phyloP scores from a whole-genome alignment of 2,113 vertebrate genomes.

The Rhineura floridana region DNA sequence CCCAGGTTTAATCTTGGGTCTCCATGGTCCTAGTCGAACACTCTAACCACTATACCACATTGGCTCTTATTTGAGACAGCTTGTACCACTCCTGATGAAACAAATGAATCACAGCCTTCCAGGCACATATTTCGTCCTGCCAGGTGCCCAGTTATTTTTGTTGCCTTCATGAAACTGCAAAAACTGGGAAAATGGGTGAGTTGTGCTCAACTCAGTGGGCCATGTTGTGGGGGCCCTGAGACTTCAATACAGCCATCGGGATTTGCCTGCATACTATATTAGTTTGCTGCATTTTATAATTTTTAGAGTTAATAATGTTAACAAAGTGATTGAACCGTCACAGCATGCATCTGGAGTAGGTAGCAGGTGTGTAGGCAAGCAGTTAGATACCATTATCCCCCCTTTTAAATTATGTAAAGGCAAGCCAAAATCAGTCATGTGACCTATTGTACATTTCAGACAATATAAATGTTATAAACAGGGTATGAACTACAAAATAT shows the following conservation, averaged over 20 bases:
- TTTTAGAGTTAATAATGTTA: neutral
- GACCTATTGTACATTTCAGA: neutral
- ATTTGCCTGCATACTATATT: neutral
- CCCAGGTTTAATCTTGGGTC: too few species aligned
- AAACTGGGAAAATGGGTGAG: too few species aligned
- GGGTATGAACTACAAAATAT: slow-evolving; percentile 16
- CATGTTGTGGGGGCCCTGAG: neutral
- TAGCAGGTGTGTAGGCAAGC: neutral
- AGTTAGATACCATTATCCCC: slow-evolving; percentile 2
- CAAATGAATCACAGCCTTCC: too few species aligned
- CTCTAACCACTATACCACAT: too few species aligned
- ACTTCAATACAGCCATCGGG: neutral
- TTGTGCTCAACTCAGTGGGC: neutral
- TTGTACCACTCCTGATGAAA: too few species aligned
- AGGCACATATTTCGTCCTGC: too few species aligned
- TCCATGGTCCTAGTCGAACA: too few species aligned
- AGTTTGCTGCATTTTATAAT: neutral
- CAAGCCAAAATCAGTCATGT: slow-evolving; percentile 1
- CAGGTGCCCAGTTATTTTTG: too few species aligned
- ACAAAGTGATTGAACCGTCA: slow-evolving; percentile 4
- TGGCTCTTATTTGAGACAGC: too few species aligned
- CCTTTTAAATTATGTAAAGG: neutral
- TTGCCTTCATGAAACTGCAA: too few species aligned
- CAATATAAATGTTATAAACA: slow-evolving; percentile 9
- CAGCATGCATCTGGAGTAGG: neutral